Percentiles rank a stretch among this genome's conserved stretches.
These are phyloP conservation scores for Sebastes iracundus DNA, from an alignment of 2,797 vertebrate genomes.

Conservation along the genomic window DNA sequence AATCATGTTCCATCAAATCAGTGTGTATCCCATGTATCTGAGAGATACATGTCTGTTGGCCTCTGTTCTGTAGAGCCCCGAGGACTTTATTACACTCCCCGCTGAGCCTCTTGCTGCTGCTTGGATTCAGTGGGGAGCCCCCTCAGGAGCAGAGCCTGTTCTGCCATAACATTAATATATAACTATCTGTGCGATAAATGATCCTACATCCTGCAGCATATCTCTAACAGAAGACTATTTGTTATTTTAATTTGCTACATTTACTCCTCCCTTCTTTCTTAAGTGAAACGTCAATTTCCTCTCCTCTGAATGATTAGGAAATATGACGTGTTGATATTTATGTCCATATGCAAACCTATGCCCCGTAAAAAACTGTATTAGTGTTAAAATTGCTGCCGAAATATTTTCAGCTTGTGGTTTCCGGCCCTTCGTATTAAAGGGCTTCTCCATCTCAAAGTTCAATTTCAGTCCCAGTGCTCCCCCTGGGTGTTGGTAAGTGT, in stretches of 20 bases:
- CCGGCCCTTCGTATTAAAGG: too few species aligned
- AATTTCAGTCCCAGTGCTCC: too few species aligned
- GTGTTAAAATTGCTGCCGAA: too few species aligned
- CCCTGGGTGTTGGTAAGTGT: too few species aligned
- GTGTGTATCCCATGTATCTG: neutral
- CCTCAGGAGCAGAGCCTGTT: neutral
- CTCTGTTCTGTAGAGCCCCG: neutral
- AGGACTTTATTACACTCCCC: neutral
- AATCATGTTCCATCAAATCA: slow-evolving; percentile 3
- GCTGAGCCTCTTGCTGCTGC: neutral
- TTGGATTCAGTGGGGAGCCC: neutral
- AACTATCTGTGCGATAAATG: slow-evolving; percentile 1
- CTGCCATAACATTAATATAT: slow-evolving; percentile 15
- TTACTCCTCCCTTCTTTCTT: neutral
- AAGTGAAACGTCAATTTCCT: slow-evolving; percentile 22
- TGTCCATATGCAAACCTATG: too few species aligned
- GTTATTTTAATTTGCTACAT: slow-evolving; percentile 6
- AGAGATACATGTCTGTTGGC: slow-evolving; percentile 8
- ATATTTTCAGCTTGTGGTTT: too few species aligned
- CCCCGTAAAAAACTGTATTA: too few species aligned
- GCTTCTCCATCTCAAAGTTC: too few species aligned
- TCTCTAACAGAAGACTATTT: slow-evolving; percentile 6
- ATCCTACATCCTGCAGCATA: neutral
- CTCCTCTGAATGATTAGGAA: neutral
- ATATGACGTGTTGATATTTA: neutral